A percentile compares a stretch with the other conserved stretches of the same genome.
phyloP scores from a whole-genome alignment of 1,140 invertebrate genomes.

The Centruroides vittatus region DNA sequence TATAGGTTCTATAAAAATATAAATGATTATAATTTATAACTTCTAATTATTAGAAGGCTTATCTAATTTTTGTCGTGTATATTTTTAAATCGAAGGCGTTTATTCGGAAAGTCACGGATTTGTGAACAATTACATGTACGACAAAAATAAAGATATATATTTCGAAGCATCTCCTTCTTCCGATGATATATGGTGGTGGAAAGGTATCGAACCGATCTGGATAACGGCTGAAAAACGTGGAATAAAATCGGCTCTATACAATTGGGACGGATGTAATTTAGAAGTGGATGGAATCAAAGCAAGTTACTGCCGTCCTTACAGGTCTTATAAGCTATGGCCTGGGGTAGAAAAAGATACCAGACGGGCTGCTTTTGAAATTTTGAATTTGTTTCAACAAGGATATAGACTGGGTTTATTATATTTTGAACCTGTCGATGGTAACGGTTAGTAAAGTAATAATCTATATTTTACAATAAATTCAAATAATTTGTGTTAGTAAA shows the following conservation, averaged over 20 bases:
- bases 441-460: background rate
- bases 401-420: constrained; percentile 11
- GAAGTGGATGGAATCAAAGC: constrained; percentile 20
- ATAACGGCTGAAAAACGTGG: constrained; percentile 23
- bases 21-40: too few relatives aligned
- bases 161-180: constrained; percentile 21
- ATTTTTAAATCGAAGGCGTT: constrained; percentile 16
- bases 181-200: constrained; percentile 25
- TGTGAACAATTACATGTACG: constrained; percentile 25
- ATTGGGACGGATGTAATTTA: constrained; percentile 27
- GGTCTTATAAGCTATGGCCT: background rate
- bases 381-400: background rate
- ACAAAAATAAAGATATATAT: constrained; percentile 15
- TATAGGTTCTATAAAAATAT: too few relatives aligned
- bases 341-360: constrained; percentile 5
- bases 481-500: too few relatives aligned
- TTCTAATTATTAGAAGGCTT: too few relatives aligned
- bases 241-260: constrained; percentile 21
- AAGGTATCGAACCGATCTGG: constrained; percentile 25
- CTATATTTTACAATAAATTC: too few relatives aligned
- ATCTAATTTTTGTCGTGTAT: too few relatives aligned
- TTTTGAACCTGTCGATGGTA: constrained; percentile 9
- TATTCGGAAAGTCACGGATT: constrained; percentile 25
- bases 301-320: constrained; percentile 17
- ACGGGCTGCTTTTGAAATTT: constrained; percentile 9